Evolutionary conservation across 2,113 vertebrate species (phyloP).

Genomic region (Nesoenas mayeri): DNA sequence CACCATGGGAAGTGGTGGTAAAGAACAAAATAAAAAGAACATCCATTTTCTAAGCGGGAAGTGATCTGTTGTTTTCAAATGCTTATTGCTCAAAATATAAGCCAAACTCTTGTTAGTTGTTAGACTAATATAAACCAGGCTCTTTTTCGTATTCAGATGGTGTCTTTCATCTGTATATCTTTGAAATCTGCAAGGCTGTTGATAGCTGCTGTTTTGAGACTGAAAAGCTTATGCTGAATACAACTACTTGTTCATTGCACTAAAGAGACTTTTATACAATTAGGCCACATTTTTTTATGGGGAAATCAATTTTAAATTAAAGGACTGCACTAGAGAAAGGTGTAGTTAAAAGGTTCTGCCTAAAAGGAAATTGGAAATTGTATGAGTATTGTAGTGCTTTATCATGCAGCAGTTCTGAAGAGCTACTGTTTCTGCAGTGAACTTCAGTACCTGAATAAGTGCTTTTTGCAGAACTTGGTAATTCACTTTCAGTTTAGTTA

Average conservation of each 20-base stretch:
- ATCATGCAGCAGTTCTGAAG: background rate
- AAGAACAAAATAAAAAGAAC: slow-evolving; percentile 20
- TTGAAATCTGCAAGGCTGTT: slow-evolving; percentile 14
- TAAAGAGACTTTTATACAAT: slow-evolving; percentile 30
- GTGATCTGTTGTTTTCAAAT: background rate
- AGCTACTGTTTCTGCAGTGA: background rate
- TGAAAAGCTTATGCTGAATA: background rate
- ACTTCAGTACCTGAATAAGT: background rate
- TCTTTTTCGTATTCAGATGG: background rate
- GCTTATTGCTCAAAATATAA: background rate
- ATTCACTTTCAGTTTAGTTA: slow-evolving; percentile 2
- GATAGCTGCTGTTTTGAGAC: slow-evolving; percentile 26
- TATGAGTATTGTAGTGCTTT: background rate
- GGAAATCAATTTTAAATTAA: slow-evolving; percentile 64
- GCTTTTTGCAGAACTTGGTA: background rate
- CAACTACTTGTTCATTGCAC: slow-evolving; percentile 15
- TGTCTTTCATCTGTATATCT: background rate
- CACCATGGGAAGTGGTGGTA: background rate
- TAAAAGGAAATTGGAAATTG: background rate
- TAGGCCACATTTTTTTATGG: slow-evolving; percentile 31
- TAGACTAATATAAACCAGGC: background rate
- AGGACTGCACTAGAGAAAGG: background rate
- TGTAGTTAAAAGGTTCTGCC: background rate
- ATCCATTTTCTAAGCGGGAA: background rate
- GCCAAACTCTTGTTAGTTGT: background rate